Evolutionary conservation across 2,113 vertebrate species (phyloP), one percentile per base, ranked within the genome.

Genomic region (Uropsilus gracilis): DNA sequence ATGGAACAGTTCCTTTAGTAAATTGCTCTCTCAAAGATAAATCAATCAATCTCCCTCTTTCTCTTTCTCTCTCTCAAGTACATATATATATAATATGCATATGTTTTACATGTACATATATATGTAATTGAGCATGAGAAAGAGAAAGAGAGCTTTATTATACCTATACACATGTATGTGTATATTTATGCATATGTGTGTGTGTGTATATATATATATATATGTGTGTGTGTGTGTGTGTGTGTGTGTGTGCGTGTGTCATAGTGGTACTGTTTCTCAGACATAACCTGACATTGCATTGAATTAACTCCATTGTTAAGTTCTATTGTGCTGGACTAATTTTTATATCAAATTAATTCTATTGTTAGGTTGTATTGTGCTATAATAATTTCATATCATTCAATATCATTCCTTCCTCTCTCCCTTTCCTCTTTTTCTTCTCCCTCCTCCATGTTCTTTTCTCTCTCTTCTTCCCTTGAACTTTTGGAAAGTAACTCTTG

Each of bases 391-490:
- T 75, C 64, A 46, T 20, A 6, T 61, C 81, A 59, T 72, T 82
- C 30, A 57, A 39, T 48, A 14, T 42, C 71, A 63, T 18, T 50
- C n/a, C n/a, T 63, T 91, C 30, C n/a, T n/a, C n/a, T n/a, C n/a
- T n/a, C n/a, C n/a, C n/a, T n/a, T 57, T 42, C 5, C 6, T 16
- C 10, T 24, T 14, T 4, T 2, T 8, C 22, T 22, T 44, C 17
- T 11, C n/a, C 34, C 4, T 6, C 3, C 3, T 46, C n/a, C 14
- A 22, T 6, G 7, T n/a, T 12, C 9, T 14, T 68, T 16, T 4
- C 11, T 75, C 42, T 53, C 5, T 48, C n/a, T 42, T 42, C 34
- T 72, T 61, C 28, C 44, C 59, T 63, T 69, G 30, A 71, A 1
- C 1, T 50, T 81, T 14, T 18, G 76, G 12, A 86, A 89, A 55